Base-by-base conservation (phyloP, 2,113 vertebrate genomes). In the Dicrurus megarhynchus region DNA sequence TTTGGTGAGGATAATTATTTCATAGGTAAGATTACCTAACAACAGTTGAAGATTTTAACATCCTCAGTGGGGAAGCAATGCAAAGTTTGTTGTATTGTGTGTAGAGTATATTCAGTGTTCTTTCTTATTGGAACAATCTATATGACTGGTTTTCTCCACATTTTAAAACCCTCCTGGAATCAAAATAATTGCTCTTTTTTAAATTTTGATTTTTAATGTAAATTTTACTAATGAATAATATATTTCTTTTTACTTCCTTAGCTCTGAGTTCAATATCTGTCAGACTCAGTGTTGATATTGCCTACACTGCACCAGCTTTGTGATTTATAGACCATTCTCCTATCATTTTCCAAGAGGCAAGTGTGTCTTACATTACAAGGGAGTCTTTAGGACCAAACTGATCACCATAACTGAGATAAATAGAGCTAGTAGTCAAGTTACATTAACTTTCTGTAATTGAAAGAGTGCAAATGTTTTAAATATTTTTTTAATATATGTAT, bases 211-310 rank as follows among this genome's bases (percentile, higher is more conserved):
- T 91, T 89, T 64, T 53, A 77, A 80, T 50, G n/a, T 70, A 60
- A 79, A 80, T 85, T 90, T 85, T 91, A 70, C 35, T 52, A 64
- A 32, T 77, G 27, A 69, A 86, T 95, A 95, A 56, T 84, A 4
- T 77, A 49, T 97, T 95, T 74, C 46, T 94, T 78, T 91, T 93
- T 84, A 57, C n/a, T 84, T 95, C 46, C 81, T 87, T 95, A 94
- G 89, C 81, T 95, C 50, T 90, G 61, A 89, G 74, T 92, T 95
- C 78, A 97, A 65, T 89, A 77, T 89, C 79, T 95, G 77, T 89
- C 82, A 90, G 77, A 71, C 59, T 95, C 73, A 76, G 42, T 67
- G 65, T 60, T 86, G 90, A 49, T 60, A 59, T 12, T 78, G 53
- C 69, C 59, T 78, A 32, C 59, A 84, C 41, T 87, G 17, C 87